A percentile compares a stretch with the other conserved stretches of the same genome.
Conservation (phyloP, 2,113 vertebrate species). For the Odocoileus virginianus region DNA sequence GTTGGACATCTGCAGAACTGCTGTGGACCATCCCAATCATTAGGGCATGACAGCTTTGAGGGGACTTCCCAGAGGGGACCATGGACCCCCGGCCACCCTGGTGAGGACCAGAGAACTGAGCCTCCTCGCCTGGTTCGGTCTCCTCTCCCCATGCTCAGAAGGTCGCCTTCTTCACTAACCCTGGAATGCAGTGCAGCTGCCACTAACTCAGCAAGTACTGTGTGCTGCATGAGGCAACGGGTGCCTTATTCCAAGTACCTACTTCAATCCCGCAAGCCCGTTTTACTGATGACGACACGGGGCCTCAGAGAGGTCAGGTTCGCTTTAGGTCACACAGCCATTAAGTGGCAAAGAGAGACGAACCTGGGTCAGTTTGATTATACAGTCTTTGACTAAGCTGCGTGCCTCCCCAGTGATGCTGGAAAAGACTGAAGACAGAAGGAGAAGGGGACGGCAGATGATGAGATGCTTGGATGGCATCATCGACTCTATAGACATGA, state of each 20-base stretch:
- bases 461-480: background rate
- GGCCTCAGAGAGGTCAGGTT: background rate
- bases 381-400: background rate
- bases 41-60: background rate
- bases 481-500: background rate
- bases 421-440: background rate
- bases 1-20: background rate
- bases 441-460: background rate
- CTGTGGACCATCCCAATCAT: no score
- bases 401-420: background rate
- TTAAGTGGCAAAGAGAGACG: background rate
- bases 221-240: background rate
- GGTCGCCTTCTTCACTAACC: background rate
- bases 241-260: no score
- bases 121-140: background rate
- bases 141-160: background rate
- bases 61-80: background rate
- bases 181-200: background rate
- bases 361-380: background rate
- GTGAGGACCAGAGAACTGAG: no score
- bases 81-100: background rate
- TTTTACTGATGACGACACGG: background rate
- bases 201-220: background rate
- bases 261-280: background rate
- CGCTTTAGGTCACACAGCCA: background rate